Evolutionary conservation across 2,888 invertebrate genomes (phyloP).

Genomic region (Lithophane semibrunnea): DNA sequence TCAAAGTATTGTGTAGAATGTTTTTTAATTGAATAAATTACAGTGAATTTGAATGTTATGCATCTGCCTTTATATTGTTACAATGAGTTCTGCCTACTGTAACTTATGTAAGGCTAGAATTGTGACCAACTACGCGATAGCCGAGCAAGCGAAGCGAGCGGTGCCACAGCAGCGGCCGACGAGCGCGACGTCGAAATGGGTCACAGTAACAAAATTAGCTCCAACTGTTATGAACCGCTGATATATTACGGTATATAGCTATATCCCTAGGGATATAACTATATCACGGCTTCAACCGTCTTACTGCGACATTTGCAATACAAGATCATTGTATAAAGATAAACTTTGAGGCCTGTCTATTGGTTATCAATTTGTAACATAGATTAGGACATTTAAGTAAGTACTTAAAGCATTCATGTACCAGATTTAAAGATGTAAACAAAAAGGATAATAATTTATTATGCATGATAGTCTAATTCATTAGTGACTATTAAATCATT

Average conservation of each 20-base stretch:
- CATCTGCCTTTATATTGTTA: neutral
- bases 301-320: neutral
- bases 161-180: no score
- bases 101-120: no score
- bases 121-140: no score
- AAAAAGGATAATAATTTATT: slow-evolving; percentile 27
- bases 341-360: neutral
- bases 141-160: no score
- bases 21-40: neutral
- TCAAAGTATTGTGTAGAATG: neutral
- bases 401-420: neutral
- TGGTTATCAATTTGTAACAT: neutral
- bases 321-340: neutral
- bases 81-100: neutral
- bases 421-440: slow-evolving; percentile 6
- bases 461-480: slow-evolving; percentile 37
- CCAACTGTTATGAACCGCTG: no score
- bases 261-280: no score
- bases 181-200: no score
- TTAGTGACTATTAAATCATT: slow-evolving; percentile 27
- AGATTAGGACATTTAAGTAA: neutral
- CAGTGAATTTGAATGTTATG: neutral
- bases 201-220: no score
- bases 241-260: no score
- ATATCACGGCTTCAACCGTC: no score